Conservation (phyloP, 2,888 invertebrate genomes). For the Eupithecia exiguata region DNA sequence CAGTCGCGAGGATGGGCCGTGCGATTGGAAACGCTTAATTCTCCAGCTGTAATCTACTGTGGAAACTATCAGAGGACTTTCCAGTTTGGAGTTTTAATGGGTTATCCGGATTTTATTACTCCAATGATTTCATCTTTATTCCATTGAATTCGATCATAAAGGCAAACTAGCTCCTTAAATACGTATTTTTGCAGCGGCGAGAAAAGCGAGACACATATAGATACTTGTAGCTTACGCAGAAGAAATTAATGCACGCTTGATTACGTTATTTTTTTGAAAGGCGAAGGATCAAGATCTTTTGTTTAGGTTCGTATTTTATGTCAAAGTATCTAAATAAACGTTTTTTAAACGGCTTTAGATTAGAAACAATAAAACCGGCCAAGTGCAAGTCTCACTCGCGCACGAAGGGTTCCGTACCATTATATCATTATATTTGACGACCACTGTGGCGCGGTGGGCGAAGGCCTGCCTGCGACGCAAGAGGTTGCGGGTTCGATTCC, state of each 20-base stretch:
- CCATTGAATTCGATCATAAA: not conserved
- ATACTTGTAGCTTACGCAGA: not conserved
- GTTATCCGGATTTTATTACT: not conserved
- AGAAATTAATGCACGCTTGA: not conserved
- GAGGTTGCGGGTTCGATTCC: too few species aligned
- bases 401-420: too few species aligned
- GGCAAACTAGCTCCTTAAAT: not conserved
- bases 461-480: too few species aligned
- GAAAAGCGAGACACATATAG: not conserved
- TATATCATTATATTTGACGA: too few species aligned
- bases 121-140: not conserved
- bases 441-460: too few species aligned
- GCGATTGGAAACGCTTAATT: conserved; percentile 52
- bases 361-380: too few species aligned
- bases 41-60: conserved; percentile 13
- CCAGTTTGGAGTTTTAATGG: not conserved
- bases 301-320: not conserved
- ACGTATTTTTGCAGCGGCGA: not conserved
- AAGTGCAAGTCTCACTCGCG: too few species aligned
- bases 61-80: not conserved
- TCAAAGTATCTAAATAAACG: too few species aligned
- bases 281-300: not conserved
- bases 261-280: not conserved
- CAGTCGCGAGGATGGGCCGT: conserved; percentile 63
- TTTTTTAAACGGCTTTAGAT: too few species aligned